phyloP scores from a whole-genome alignment of 2,797 vertebrate species.

The Tiaroga cobitis region DNA sequence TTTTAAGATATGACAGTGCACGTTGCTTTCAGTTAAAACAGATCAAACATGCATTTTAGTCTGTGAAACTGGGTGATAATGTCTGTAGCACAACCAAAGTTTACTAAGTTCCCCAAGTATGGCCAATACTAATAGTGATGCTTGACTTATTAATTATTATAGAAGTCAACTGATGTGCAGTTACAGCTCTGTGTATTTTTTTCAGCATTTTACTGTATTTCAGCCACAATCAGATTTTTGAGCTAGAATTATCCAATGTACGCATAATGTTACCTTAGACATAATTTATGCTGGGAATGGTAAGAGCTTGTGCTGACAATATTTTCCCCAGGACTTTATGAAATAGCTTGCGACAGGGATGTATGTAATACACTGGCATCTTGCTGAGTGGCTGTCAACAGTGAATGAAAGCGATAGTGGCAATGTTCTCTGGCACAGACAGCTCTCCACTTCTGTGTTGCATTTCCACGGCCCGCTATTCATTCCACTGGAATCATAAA shows the following conservation, averaged over 20 bases:
- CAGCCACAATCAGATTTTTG: neutral
- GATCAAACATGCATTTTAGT: too few species aligned
- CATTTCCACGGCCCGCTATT: neutral
- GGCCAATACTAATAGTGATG: neutral
- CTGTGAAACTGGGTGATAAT: neutral
- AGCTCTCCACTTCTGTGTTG: constrained; percentile 19
- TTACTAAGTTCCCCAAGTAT: neutral
- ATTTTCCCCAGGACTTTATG: neutral
- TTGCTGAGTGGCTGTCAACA: constrained; percentile 17
- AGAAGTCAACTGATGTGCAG: neutral
- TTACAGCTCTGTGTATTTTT: neutral
- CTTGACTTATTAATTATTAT: neutral
- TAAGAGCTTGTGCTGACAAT: neutral
- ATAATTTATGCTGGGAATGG: neutral
- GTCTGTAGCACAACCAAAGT: neutral
- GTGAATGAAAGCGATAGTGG: constrained; percentile 10
- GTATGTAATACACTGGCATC: constrained; percentile 7
- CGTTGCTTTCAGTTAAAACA: too few species aligned
- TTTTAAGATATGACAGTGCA: too few species aligned
- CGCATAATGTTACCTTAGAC: neutral
- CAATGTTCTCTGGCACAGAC: neutral
- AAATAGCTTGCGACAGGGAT: constrained; percentile 25
- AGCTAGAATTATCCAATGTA: neutral
- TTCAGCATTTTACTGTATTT: neutral
- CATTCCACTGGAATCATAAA: neutral